These are phyloP conservation scores for Chironomus tentans DNA, from an alignment of 2,888 invertebrate genomes.

Conservation along the genomic window DNA sequence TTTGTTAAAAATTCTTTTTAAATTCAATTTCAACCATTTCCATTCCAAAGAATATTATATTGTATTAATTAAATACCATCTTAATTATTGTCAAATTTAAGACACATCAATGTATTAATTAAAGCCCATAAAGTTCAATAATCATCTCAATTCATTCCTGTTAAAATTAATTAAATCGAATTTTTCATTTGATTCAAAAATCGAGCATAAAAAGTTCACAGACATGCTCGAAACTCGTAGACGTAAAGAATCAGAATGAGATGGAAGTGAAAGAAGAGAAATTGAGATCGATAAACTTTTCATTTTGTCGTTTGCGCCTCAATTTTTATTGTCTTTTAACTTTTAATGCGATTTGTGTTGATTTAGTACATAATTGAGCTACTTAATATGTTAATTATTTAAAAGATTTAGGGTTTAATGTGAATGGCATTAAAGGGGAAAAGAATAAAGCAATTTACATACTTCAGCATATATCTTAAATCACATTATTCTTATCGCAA, in stretches of 20 bases:
- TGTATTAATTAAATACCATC: too few relatives aligned
- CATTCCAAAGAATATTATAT: too few relatives aligned
- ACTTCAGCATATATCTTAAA: not conserved
- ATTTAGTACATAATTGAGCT: too few relatives aligned
- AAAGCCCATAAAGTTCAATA: not conserved
- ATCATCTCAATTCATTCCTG: not conserved
- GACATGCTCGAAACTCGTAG: not conserved
- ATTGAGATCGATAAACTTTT: too few relatives aligned
- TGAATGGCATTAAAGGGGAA: not conserved
- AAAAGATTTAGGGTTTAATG: too few relatives aligned
- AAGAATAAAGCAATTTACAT: not conserved
- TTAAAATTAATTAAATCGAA: not conserved
- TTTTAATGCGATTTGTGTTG: too few relatives aligned
- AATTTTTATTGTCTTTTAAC: too few relatives aligned
- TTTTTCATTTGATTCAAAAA: not conserved
- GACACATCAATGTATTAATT: conserved; percentile 1
- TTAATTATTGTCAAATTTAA: not conserved
- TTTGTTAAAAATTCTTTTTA: too few relatives aligned
- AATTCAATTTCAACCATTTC: too few relatives aligned
- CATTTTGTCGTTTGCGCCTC: too few relatives aligned
- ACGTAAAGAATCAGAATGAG: not conserved
- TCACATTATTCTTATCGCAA: not conserved
- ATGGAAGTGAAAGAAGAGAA: too few relatives aligned
- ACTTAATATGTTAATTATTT: too few relatives aligned
- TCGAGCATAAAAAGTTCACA: not conserved